phyloP scores from a whole-genome alignment of 1,140 invertebrate genomes.

The Calosoma granatense region DNA sequence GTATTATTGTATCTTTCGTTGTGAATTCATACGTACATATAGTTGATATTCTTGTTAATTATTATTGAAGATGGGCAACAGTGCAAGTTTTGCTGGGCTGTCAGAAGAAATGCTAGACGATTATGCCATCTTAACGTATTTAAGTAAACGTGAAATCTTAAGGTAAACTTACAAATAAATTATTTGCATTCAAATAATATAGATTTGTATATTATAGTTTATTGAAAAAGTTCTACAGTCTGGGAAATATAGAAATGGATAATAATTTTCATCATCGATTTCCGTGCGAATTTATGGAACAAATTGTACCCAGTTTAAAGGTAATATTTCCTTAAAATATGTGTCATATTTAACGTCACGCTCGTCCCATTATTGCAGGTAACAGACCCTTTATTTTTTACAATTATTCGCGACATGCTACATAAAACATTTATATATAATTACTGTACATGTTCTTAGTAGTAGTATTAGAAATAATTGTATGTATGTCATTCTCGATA shows the following conservation, averaged over 20 bases:
- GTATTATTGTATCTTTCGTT: too few relatives aligned
- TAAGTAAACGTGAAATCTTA: conserved; percentile 44
- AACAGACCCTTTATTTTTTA: too few relatives aligned
- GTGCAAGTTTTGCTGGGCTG: conserved; percentile 34
- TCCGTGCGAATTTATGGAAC: conserved; percentile 35
- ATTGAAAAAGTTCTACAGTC: conserved; percentile 40
- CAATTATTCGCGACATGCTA: too few relatives aligned
- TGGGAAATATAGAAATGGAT: conserved; percentile 34
- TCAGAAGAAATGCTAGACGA: conserved; percentile 43
- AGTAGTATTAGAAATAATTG: conserved; percentile 13
- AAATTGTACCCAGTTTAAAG: conserved; percentile 41
- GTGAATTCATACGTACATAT: too few relatives aligned
- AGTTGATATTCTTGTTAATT: too few relatives aligned
- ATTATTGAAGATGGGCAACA: conserved; percentile 36
- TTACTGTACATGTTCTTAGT: too few relatives aligned
- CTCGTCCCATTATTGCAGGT: too few relatives aligned
- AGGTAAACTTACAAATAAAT: conserved; percentile 35
- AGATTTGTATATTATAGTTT: conserved; percentile 35
- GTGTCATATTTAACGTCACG: too few relatives aligned
- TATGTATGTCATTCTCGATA: neutral
- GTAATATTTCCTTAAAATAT: conserved; percentile 28
- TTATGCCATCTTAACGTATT: conserved; percentile 43
- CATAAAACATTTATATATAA: too few relatives aligned
- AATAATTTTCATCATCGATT: conserved; percentile 39
- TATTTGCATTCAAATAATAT: too few relatives aligned